Conservation (phyloP, 2,888 invertebrate genomes). For the Apamea sordens region DNA sequence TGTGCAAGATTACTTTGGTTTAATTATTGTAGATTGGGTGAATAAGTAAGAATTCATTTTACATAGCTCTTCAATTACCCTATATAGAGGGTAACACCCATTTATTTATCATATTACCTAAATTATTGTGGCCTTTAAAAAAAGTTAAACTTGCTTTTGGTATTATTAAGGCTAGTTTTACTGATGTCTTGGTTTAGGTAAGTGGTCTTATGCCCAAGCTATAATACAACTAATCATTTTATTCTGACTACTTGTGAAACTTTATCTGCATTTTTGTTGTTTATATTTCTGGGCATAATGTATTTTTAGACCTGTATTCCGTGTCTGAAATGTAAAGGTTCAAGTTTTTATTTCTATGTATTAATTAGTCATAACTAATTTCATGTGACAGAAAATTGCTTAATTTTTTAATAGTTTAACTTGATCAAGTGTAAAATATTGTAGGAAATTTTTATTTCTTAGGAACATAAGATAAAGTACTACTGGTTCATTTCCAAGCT, state of each 20-base stretch:
- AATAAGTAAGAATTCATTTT: slow-evolving; percentile 80
- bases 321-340: slow-evolving; percentile 75
- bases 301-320: slow-evolving; percentile 75
- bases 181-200: slow-evolving; percentile 79
- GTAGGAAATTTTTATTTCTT: slow-evolving; percentile 87
- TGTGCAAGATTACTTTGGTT: slow-evolving; percentile 60
- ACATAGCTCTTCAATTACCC: slow-evolving; percentile 80
- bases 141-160: slow-evolving; percentile 87
- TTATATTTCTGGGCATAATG: slow-evolving; percentile 74
- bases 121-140: slow-evolving; percentile 89
- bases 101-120: slow-evolving; percentile 88
- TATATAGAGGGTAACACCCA: slow-evolving; percentile 81
- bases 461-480: slow-evolving; percentile 88
- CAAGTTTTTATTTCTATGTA: slow-evolving; percentile 74
- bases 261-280: slow-evolving; percentile 68
- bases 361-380: slow-evolving; percentile 73
- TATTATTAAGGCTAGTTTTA: slow-evolving; percentile 86
- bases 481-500: slow-evolving; percentile 84
- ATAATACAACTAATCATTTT: slow-evolving; percentile 71
- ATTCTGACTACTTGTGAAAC: slow-evolving; percentile 49
- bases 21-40: slow-evolving; percentile 84
- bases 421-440: slow-evolving; percentile 88
- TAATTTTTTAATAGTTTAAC: slow-evolving; percentile 79
- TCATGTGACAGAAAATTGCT: slow-evolving; percentile 75
- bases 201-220: slow-evolving; percentile 76